phyloP scores from a whole-genome alignment of 2,113 vertebrate species.

The Tympanuchus pallidicinctus region DNA sequence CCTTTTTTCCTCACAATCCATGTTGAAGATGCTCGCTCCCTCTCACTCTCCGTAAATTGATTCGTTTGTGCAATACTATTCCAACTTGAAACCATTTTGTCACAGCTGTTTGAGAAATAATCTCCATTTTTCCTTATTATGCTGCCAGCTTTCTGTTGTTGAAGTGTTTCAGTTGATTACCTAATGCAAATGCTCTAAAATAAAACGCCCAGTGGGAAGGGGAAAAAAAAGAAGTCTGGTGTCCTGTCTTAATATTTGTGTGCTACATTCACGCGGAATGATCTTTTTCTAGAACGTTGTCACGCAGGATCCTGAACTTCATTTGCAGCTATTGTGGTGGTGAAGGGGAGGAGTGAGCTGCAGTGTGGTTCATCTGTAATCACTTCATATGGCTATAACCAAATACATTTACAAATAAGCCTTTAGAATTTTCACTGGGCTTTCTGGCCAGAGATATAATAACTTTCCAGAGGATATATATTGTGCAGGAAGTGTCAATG shows the following conservation, averaged over 20 bases:
- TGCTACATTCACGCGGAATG: neutral
- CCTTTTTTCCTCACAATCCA: conserved; percentile 74
- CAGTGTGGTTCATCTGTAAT: neutral
- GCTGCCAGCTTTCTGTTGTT: conserved; percentile 78
- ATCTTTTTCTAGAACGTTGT: neutral
- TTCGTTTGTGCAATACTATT: conserved; percentile 74
- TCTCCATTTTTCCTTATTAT: conserved; percentile 65
- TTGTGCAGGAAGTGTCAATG: neutral
- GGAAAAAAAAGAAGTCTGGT: conserved; percentile 49
- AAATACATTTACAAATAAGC: neutral
- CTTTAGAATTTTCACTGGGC: neutral
- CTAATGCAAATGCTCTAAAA: conserved; percentile 80
- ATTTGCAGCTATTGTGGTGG: neutral
- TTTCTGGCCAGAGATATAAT: neutral
- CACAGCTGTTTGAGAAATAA: conserved; percentile 73
- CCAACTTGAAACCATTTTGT: conserved; percentile 77
- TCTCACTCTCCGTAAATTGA: conserved; percentile 23
- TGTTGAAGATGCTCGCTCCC: conserved; percentile 68
- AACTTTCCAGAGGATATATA: neutral
- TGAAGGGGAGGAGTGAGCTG: neutral
- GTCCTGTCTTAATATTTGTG: conserved; percentile 73
- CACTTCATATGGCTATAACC: neutral
- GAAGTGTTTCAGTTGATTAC: conserved; percentile 80
- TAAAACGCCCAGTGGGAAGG: conserved; percentile 77
- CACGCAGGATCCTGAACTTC: neutral